phyloP scores from a whole-genome alignment of 2,797 vertebrate species.

The Hoplostethus atlanticus region DNA sequence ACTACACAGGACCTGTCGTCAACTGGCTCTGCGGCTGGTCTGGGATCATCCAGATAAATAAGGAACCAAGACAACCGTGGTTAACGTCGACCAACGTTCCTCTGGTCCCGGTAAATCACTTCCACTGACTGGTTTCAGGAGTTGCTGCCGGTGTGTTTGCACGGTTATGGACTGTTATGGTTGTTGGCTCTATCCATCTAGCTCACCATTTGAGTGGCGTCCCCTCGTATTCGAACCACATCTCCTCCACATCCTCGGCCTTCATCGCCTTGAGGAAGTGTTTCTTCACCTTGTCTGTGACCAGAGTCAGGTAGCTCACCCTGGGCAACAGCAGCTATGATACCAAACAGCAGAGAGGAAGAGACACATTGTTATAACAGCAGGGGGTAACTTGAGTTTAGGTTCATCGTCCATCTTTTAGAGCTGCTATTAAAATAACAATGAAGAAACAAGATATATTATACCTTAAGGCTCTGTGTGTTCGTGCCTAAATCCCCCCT shows the following conservation, averaged over 20 bases:
- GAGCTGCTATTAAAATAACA: no score
- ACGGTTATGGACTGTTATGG: no score
- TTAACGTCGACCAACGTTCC: neutral
- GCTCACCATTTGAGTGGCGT: slow-evolving; percentile 97
- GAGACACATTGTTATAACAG: neutral
- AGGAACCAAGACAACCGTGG: neutral
- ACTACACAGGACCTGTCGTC: neutral
- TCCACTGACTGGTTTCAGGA: neutral
- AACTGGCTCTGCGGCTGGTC: neutral
- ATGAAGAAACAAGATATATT: no score
- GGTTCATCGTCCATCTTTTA: no score
- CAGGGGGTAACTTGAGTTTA: no score
- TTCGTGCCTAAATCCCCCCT: no score
- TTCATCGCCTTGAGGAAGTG: slow-evolving; percentile 97
- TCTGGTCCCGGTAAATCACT: neutral
- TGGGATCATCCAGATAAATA: neutral
- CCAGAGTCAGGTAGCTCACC: slow-evolving; percentile 96
- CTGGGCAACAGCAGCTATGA: slow-evolving; percentile 95
- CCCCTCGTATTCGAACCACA: slow-evolving; percentile 99
- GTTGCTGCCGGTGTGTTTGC: neutral
- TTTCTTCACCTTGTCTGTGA: slow-evolving; percentile 99
- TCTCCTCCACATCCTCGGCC: slow-evolving; percentile 94
- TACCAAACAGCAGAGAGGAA: neutral
- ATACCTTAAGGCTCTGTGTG: no score
- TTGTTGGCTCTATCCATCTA: neutral